A percentile compares a stretch with the other conserved stretches of the same genome.
Conservation (phyloP, 2,797 vertebrate genomes). For the Clarias laeviceps region DNA sequence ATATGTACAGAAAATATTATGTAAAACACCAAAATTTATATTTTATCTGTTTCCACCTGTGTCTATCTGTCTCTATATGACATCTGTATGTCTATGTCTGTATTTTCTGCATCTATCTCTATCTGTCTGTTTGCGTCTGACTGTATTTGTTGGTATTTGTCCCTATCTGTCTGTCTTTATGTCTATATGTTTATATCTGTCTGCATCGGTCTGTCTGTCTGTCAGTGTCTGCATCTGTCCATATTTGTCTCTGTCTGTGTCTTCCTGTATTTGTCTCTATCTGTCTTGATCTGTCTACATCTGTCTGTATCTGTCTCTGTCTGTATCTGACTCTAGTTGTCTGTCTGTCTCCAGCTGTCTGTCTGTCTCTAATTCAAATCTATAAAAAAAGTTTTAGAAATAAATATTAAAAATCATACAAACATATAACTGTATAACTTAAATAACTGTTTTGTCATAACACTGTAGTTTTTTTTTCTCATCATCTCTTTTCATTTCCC, state of each 20-base stretch:
- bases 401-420: no score
- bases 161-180: neutral
- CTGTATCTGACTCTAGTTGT: neutral
- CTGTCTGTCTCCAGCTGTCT: neutral
- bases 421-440: no score
- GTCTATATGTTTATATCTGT: conserved; percentile 47
- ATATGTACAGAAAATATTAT: neutral
- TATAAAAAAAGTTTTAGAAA: no score
- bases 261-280: neutral
- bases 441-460: no score
- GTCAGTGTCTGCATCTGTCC: conserved; percentile 2
- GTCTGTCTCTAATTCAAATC: neutral
- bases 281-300: neutral
- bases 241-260: neutral
- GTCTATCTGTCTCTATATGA: no score
- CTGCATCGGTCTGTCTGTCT: conserved; percentile 71
- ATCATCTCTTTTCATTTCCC: no score
- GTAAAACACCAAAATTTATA: neutral
- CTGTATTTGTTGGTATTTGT: neutral
- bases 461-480: no score
- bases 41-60: neutral
- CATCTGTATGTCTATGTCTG: no score
- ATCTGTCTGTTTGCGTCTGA: conserved; percentile 60
- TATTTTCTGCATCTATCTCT: no score
- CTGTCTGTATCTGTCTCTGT: neutral